Percentiles rank a stretch among this genome's conserved stretches.
Conservation (phyloP, 2,113 vertebrate genomes). For the Forbesichthys papilliferus region DNA sequence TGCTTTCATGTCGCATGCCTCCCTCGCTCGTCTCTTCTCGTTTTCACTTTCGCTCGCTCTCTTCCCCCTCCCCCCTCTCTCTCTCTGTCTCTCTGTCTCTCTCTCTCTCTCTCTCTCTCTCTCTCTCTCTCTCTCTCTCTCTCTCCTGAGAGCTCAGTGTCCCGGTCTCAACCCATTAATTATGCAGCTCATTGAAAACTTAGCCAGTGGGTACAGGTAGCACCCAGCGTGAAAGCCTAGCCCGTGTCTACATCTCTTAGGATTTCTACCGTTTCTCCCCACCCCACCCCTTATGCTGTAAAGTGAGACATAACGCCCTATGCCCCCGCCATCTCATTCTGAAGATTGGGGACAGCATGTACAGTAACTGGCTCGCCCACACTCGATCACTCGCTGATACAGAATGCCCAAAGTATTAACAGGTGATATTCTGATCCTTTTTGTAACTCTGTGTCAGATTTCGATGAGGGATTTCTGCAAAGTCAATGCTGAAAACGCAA, state of each 20-base stretch:
- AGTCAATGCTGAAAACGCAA: constrained; percentile 25
- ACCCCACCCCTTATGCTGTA: constrained; percentile 17
- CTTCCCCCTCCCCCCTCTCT: background rate
- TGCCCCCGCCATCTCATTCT: constrained; percentile 25
- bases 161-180: constrained; percentile 60
- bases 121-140: background rate
- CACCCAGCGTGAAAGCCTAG: constrained; percentile 36
- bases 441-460: constrained; percentile 23
- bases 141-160: constrained; percentile 46
- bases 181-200: constrained; percentile 47
- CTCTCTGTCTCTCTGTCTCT: constrained; percentile 19
- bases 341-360: constrained; percentile 28
- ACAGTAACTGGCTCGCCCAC: constrained; percentile 32
- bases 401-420: constrained; percentile 23
- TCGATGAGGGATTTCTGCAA: constrained; percentile 27
- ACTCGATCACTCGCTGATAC: constrained; percentile 40
- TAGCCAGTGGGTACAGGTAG: constrained; percentile 52
- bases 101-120: background rate
- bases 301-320: constrained; percentile 43
- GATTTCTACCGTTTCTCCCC: constrained; percentile 2
- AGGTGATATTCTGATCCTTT: constrained; percentile 37
- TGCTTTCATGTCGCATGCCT: constrained; percentile 18
- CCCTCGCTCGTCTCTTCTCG: background rate
- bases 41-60: constrained; percentile 15
- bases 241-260: constrained; percentile 16